Evolutionary conservation across 53 echinoderm and acorn worm species (phyloP).

Genomic region (Henricia sp.): DNA sequence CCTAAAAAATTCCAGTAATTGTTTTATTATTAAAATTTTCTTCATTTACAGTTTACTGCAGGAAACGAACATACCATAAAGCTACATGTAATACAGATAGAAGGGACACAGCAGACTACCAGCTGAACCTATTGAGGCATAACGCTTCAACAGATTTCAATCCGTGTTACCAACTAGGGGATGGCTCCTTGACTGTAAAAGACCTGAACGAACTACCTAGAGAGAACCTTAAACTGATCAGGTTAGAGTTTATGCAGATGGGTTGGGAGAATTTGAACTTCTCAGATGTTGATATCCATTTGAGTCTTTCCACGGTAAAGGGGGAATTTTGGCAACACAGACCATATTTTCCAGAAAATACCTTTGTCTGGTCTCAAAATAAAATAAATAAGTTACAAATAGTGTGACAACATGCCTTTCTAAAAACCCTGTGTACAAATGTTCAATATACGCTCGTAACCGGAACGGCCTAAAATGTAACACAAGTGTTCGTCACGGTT

Average conservation of each 20-base stretch:
- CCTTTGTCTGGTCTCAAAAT: too few relatives aligned
- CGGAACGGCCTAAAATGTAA: too few relatives aligned
- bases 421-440: too few relatives aligned
- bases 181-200: conserved; percentile 48
- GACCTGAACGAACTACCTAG: conserved; percentile 81
- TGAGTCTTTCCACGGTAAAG: too few relatives aligned
- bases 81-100: conserved; percentile 36
- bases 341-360: too few relatives aligned
- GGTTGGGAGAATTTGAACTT: background rate
- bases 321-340: too few relatives aligned
- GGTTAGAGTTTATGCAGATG: conserved; percentile 25
- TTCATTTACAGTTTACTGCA: conserved; percentile 33
- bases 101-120: conserved; percentile 66
- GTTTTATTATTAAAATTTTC: background rate
- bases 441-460: too few relatives aligned
- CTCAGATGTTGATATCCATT: too few relatives aligned
- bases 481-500: too few relatives aligned
- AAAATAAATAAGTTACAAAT: too few relatives aligned
- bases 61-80: conserved; percentile 42
- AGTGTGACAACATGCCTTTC: too few relatives aligned
- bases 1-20: background rate
- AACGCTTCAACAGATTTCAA: conserved; percentile 74
- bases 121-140: conserved; percentile 69
- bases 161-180: conserved; percentile 73
- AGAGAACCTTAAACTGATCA: conserved; percentile 72